These are phyloP conservation scores for Diabrotica balteata DNA, from an alignment of 2,888 invertebrate genomes.

Conservation along the genomic window DNA sequence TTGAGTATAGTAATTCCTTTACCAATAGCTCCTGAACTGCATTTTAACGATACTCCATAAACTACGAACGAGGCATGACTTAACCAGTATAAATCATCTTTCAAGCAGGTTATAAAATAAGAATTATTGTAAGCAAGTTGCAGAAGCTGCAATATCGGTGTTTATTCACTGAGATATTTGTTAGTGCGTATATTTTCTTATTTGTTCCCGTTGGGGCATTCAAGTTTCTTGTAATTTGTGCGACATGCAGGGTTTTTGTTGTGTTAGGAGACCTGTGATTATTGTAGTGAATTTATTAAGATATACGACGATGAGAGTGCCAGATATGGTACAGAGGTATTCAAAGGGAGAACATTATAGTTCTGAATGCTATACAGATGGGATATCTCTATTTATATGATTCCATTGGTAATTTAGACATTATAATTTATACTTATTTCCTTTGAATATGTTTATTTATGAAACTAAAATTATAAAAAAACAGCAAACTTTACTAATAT, in stretches of 20 bases:
- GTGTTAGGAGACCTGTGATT: background rate
- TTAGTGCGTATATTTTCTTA: slow-evolving; percentile 5
- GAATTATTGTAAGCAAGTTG: slow-evolving; percentile 12
- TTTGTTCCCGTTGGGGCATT: background rate
- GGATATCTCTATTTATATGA: too few species aligned
- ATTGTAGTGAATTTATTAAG: slow-evolving; percentile 3
- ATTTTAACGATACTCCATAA: slow-evolving; percentile 1
- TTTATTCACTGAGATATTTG: slow-evolving; percentile 4
- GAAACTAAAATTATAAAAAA: too few species aligned
- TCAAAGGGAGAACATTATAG: background rate
- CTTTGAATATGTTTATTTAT: too few species aligned
- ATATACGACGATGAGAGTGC: background rate
- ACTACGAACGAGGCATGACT: slow-evolving; percentile 18
- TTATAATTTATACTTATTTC: too few species aligned
- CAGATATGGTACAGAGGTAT: background rate
- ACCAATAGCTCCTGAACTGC: background rate
- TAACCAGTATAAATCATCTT: slow-evolving; percentile 16
- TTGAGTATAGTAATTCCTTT: too few species aligned
- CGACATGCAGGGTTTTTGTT: slow-evolving; percentile 6
- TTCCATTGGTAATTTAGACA: too few species aligned
- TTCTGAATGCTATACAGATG: background rate
- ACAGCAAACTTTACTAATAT: too few species aligned
- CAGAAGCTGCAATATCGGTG: slow-evolving; percentile 6
- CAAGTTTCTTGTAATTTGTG: slow-evolving; percentile 5
- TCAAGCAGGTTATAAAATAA: slow-evolving; percentile 22